Base-by-base conservation (phyloP, 2,113 vertebrate genomes). In the Platysteira castanea region DNA sequence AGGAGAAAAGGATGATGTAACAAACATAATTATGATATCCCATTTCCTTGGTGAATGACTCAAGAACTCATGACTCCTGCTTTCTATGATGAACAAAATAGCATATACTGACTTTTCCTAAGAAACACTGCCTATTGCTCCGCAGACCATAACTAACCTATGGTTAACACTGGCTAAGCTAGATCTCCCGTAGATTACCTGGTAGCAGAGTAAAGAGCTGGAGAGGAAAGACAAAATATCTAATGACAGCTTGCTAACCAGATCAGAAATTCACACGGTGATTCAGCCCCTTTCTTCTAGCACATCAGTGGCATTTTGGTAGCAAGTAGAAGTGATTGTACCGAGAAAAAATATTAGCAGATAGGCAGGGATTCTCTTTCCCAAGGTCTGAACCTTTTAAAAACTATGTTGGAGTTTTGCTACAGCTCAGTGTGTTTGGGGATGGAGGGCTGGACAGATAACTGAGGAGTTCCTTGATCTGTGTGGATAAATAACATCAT, bases 21-120 rank as follows among this genome's bases (percentile, higher is more conserved):
- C 37, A 77, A 30, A 79, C 50, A 89, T 86, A 89, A 96, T 94
- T 84, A 76, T 35, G 41, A 71, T 96, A 90, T 92, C 68, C 23
- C 6, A 9, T 94, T 89, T 89, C 89, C 54, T 74, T 89, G 41
- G 37, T 67, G 59, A 68, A 53, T 96, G 84, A 95, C 84, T 95
- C 86, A 92, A 80, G 68, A 74, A 33, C 73, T 21, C 84, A 80
- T 92, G 91, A 92, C 46, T 89, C 0, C 3, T 65, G 64, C 33
- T 77, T 80, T 92, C 64, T 68, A 11, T 1, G 5, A 74, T 39
- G 46, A 89, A 56, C 41, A 63, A 83, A 95, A 57, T 27, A 83
- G 15, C 39, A 52, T 69, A 41, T 26, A 31, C 19, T 83, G 49
- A 47, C 11, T 83, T 83, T 68, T 76, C 54, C 17, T 46, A 3